These are phyloP conservation scores for Haliaeetus leucogaster DNA, from an alignment of 2,113 vertebrate species.

Conservation along the genomic window DNA sequence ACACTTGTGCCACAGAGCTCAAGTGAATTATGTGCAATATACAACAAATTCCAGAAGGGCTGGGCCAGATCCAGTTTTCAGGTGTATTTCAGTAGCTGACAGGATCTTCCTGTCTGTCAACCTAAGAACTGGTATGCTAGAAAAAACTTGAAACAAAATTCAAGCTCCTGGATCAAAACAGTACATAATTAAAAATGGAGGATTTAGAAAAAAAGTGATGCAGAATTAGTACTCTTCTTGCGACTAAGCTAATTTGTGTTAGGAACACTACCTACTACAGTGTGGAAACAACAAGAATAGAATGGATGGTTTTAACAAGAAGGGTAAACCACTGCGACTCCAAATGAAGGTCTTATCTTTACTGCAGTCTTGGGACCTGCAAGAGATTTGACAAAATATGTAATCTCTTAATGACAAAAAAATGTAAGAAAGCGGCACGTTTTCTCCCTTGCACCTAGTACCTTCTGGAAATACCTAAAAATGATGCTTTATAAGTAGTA, in stretches of 20 bases:
- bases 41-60: not conserved
- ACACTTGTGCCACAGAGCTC: not conserved
- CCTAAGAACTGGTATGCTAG: not conserved
- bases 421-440: not conserved
- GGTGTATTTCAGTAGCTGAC: conserved; percentile 1
- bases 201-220: not conserved
- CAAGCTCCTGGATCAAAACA: not conserved
- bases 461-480: not conserved
- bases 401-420: not conserved
- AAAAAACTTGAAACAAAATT: not conserved
- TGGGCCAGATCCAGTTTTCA: not conserved
- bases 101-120: not conserved
- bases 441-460: not conserved
- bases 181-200: not conserved
- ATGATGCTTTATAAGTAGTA: not conserved
- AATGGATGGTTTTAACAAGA: not conserved
- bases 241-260: not conserved
- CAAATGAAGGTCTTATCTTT: not conserved
- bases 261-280: not conserved
- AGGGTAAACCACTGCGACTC: not conserved
- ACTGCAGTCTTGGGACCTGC: not conserved
- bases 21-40: not conserved
- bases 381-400: not conserved
- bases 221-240: not conserved
- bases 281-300: not conserved